Conservation (phyloP, 2,113 vertebrate genomes). For the Nibea coibor region DNA sequence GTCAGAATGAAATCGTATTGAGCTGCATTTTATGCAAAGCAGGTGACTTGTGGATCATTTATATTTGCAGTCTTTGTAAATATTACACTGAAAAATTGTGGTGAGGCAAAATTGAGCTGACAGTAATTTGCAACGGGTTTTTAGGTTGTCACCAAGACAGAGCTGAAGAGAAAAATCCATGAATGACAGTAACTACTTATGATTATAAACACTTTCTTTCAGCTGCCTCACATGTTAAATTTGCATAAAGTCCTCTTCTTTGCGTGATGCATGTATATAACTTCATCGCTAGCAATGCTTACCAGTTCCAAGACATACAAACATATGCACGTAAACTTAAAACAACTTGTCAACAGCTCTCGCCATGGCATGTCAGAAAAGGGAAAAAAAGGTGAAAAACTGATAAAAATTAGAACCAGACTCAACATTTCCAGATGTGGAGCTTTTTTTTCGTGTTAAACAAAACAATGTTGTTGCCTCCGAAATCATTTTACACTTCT, state of each 20-base stretch:
- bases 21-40: neutral
- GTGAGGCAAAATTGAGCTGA: neutral
- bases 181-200: no score
- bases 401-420: neutral
- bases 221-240: neutral
- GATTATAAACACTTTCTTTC: neutral
- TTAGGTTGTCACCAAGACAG: neutral
- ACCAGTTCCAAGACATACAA: neutral
- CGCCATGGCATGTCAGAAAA: neutral
- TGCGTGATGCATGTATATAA: neutral
- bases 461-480: neutral
- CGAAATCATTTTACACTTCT: slow-evolving; percentile 44
- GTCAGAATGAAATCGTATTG: neutral
- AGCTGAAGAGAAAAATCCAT: neutral
- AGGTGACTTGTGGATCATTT: neutral
- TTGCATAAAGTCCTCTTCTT: neutral
- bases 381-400: neutral
- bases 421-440: slow-evolving; percentile 39
- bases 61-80: neutral
- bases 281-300: neutral
- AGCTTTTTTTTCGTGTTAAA: neutral
- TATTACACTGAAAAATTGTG: neutral
- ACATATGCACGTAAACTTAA: neutral
- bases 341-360: slow-evolving; percentile 17
- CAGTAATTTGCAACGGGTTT: neutral